phyloP scores from a whole-genome alignment of 2,888 invertebrate species.

The Meghimatium bilineatum region DNA sequence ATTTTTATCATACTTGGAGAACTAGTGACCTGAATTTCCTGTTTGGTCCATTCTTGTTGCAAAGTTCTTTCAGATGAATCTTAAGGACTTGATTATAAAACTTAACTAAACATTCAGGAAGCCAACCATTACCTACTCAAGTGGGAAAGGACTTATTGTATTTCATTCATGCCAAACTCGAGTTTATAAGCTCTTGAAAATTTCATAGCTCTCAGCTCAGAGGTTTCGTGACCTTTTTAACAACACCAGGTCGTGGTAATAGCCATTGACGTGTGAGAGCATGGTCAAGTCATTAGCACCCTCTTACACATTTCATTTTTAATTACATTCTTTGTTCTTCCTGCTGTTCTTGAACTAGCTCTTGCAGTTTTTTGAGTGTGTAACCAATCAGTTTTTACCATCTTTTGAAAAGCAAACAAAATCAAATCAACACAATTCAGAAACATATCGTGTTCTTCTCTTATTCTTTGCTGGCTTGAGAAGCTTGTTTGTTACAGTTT shows the following conservation, averaged over 20 bases:
- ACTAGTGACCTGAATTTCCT: constrained; percentile 13
- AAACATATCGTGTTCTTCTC: too few relatives aligned
- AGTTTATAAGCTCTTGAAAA: constrained; percentile 21
- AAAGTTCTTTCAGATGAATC: background rate
- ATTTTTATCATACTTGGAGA: background rate
- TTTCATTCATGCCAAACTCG: constrained; percentile 11
- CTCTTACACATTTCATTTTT: background rate
- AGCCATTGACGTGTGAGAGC: background rate
- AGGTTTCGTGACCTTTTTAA: constrained; percentile 11
- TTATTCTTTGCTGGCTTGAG: too few relatives aligned
- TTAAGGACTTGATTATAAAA: constrained; percentile 18
- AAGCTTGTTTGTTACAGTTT: too few relatives aligned
- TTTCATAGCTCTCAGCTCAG: constrained; percentile 4
- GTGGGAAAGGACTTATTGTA: constrained; percentile 14
- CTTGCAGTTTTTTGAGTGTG: background rate
- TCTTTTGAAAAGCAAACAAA: too few relatives aligned
- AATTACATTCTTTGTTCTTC: background rate
- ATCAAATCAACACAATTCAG: too few relatives aligned
- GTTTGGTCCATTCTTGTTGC: background rate
- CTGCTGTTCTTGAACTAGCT: background rate
- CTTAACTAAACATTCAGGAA: constrained; percentile 1
- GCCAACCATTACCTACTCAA: constrained; percentile 14
- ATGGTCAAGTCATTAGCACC: background rate
- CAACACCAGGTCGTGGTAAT: background rate
- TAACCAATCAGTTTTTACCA: too few relatives aligned